Base-by-base conservation (phyloP, 2,888 invertebrate species). In the Rhimphoctona megacephalus region DNA sequence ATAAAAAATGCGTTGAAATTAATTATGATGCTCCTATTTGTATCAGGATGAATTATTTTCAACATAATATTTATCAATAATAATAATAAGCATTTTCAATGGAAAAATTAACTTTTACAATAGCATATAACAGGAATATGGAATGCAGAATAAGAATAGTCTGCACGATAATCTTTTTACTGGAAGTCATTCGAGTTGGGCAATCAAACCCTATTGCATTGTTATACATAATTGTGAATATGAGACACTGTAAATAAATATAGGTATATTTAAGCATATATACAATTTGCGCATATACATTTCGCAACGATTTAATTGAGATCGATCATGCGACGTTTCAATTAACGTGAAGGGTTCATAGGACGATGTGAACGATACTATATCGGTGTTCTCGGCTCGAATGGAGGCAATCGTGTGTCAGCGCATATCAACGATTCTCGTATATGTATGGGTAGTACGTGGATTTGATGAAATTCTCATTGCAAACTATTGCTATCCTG, bases 381-480 rank as follows among this genome's bases (percentile, higher is more conserved):
- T 77, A 81, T 57, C 36, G 74, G 46, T 57, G 36, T 74, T 57
- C 33, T 52, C 76, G 80, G 61, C 33, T 39, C 57, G 36, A 19
- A 64, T 64, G 49, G 52, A 9, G 52, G 33, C 52, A 81, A 64
- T 61, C 72, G 72, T 64, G 25, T 49, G 72, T 52, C 76, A 54
- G 76, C 74, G 70, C 69, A 72, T 61, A 77, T 77, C 57, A 77
- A 69, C 61, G 46, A 70, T 82, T 72, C 39, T 46, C 46, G 19
- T 52, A 43, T 64, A 78, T 69, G 66, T 49, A 73, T 30, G 66
- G 46, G 6, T 36, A 11, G 30, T 57, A 64, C 69, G 36, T 83
- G 83, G 67, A 85, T 90, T 91, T 89, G 89, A 90, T 91, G 89
- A 90, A 91, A 91, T 91, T 91, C 90, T 87, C 90, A 90, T 90